Evolutionary conservation across 2,888 invertebrate genomes (phyloP).

Genomic region (Mythimna ferrago): DNA sequence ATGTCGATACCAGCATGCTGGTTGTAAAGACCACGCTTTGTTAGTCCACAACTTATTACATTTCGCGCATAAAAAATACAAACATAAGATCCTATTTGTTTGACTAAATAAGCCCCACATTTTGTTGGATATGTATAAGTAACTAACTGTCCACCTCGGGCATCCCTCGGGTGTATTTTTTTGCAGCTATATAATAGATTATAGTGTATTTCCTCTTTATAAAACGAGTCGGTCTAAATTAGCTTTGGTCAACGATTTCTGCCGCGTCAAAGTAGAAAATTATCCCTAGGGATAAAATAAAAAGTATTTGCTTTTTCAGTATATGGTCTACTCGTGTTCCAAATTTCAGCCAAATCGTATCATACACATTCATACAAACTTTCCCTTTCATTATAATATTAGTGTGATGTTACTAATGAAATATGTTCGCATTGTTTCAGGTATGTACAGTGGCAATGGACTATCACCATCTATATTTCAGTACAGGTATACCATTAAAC

Average conservation of each 20-base stretch:
- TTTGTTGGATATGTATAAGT: not conserved
- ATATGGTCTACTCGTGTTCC: no score
- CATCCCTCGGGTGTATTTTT: no score
- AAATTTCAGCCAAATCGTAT: no score
- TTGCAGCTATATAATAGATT: no score
- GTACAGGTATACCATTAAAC: constrained; percentile 34
- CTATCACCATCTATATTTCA: constrained; percentile 15
- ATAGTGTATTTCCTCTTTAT: no score
- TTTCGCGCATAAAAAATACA: constrained; percentile 4
- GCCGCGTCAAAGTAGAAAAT: no score
- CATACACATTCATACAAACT: no score
- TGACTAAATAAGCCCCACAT: not conserved
- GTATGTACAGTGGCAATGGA: constrained; percentile 66
- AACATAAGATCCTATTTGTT: not conserved
- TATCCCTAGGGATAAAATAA: no score
- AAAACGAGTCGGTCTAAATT: no score
- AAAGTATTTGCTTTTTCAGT: no score
- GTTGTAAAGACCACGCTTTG: constrained; percentile 54
- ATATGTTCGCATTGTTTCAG: constrained; percentile 69
- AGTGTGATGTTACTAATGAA: constrained; percentile 34
- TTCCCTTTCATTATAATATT: not conserved
- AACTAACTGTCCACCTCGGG: no score
- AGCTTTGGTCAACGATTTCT: no score
- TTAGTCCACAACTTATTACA: constrained; percentile 27
- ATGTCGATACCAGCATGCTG: constrained; percentile 54